Evolutionary conservation across 2,113 vertebrate species (phyloP).

Genomic region (Chaetodon trifascialis): DNA sequence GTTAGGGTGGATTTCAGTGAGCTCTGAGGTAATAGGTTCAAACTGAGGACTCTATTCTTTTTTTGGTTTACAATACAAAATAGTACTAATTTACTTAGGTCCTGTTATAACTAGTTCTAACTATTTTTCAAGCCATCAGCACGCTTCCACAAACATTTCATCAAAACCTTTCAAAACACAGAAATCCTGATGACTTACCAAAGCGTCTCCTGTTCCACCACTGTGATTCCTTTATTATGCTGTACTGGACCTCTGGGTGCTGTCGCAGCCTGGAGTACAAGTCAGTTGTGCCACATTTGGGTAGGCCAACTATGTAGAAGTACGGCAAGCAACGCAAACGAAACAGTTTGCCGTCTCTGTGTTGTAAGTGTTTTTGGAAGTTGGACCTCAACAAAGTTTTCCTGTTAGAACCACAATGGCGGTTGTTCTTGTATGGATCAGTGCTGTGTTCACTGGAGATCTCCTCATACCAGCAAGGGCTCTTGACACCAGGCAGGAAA

Average conservation of each 20-base stretch:
- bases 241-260: conserved; percentile 92
- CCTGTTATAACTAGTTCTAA: too few species aligned
- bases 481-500: conserved; percentile 90
- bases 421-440: conserved; percentile 90
- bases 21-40: too few species aligned
- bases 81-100: too few species aligned
- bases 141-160: not conserved
- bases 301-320: conserved; percentile 97
- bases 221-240: conserved; percentile 94
- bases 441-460: conserved; percentile 78
- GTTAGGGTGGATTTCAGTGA: too few species aligned
- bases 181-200: conserved; percentile 82
- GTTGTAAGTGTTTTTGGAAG: conserved; percentile 88
- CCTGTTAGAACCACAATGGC: conserved; percentile 71
- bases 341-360: conserved; percentile 81
- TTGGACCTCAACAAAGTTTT: conserved; percentile 86
- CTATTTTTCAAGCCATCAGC: not conserved
- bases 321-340: conserved; percentile 93
- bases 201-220: conserved; percentile 98
- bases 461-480: conserved; percentile 95
- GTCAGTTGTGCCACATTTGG: conserved; percentile 96
- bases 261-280: conserved; percentile 91
- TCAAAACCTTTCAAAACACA: too few species aligned
- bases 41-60: too few species aligned
- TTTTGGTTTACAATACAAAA: too few species aligned